Evolutionary conservation across 2,888 invertebrate species (phyloP), one percentile per base, ranked within the genome.

Genomic region (Tetranychus piercei): DNA sequence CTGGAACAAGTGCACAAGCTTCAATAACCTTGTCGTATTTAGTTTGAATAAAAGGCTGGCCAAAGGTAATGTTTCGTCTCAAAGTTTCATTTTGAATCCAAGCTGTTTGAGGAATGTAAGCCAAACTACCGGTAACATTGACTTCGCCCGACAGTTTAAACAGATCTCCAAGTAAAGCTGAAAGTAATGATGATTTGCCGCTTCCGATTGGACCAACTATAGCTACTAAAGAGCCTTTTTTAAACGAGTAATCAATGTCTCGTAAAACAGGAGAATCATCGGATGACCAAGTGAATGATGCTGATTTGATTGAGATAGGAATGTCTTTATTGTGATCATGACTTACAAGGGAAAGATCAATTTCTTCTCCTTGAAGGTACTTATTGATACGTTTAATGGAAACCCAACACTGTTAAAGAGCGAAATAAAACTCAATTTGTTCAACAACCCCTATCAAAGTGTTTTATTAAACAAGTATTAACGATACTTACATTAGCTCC

Each of bases 331-430:
- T 6, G 20, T 9, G 6, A 11, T 69, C 20, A 2, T 23, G 34
- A 1, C 8, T 6, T 5, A 55, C 55, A 15, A 15, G 55, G 2
- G 55, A 55, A 15, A 55, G 15, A 55, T 55, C 55, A 55, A 55
- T 55, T 15, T 55, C 55, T 2, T 22, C 69, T 69, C 34, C 22
- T 23, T 20, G 8, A 20, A 69, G 34, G 8, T 23, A 69, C 1
- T 9, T 20, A 69, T 93, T 92, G 79, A 96, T 88, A 82, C 96
- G 87, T 81, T 89, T 88, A 23, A 76, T 72, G 5, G 76, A 75
- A 18, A 76, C 76, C n/a, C 20, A 34, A 69, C 65, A 74, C 74
- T 76, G 43, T 43, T 71, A 9, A 44, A 4, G 7, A 55, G 5
- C 15, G n/a, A 73, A 22, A 64, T 65, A 74, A 20, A 71, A 20